phyloP scores from a whole-genome alignment of 2,888 invertebrate species.

The Drosophila neotestacea region DNA sequence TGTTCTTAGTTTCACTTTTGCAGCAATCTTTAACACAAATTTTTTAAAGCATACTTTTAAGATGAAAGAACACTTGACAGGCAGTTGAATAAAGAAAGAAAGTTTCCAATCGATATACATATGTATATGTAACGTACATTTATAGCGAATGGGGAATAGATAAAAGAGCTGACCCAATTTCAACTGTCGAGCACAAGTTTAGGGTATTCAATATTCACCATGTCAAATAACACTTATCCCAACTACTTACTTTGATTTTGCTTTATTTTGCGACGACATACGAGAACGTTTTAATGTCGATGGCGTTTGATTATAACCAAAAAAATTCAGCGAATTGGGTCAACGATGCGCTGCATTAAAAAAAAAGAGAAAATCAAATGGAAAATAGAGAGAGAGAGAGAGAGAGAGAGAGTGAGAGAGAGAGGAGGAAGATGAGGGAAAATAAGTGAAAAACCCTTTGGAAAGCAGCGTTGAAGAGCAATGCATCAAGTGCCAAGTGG shows the following conservation, averaged over 20 bases:
- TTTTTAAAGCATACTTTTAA: not conserved
- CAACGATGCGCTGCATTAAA: slow-evolving; percentile 63
- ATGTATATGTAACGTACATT: not conserved
- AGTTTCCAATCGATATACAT: not conserved
- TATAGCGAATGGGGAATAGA: not conserved
- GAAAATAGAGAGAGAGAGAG: too few species aligned
- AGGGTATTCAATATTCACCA: slow-evolving; percentile 12
- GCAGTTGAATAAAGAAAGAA: not conserved
- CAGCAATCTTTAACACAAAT: not conserved
- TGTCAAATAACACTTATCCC: slow-evolving; percentile 1
- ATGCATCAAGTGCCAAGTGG: slow-evolving; percentile 73
- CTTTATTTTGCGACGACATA: not conserved
- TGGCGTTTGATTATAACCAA: slow-evolving; percentile 47
- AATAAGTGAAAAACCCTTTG: slow-evolving; percentile 46
- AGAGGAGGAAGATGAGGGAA: slow-evolving; percentile 2
- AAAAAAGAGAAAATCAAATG: slow-evolving; percentile 3
- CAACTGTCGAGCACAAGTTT: not conserved
- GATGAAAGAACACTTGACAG: not conserved
- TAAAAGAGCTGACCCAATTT: slow-evolving; percentile 8
- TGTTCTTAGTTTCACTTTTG: not conserved
- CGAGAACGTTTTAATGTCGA: slow-evolving; percentile 20
- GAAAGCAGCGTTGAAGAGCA: slow-evolving; percentile 62
- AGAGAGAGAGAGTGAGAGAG: too few species aligned
- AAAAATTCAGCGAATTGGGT: slow-evolving; percentile 56
- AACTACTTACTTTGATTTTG: not conserved